Evolutionary conservation across 2,888 invertebrate genomes (phyloP), one percentile per base, ranked within the genome.

Genomic region (Blera fallax): DNA sequence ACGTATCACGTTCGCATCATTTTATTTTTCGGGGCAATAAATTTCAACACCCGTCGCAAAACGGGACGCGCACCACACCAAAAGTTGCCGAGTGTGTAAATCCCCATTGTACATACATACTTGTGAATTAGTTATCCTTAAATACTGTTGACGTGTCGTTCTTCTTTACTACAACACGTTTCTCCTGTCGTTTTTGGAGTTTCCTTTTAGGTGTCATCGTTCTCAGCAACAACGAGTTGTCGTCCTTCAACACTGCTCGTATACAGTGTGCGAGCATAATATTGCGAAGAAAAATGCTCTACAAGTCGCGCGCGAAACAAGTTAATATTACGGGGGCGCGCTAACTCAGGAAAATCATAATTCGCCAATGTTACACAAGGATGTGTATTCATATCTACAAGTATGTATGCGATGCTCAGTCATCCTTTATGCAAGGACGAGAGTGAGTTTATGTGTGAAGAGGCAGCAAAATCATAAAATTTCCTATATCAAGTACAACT

Each of bases 1-100:
- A 65, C 65, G 65, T 65, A 73, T 80, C 79, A 72, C 73, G 79
- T 80, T 65, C 56, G 72, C 56, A 80, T 80, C 56, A 73, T 80
- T 73, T 73, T 80, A 72, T 74, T 80, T 69, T 74, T 62, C 43
- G 74, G 69, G 69, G 74, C 81, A 81, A 81, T 81, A 81, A 81
- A 81, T 81, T 69, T 32, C 8, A 34, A 58, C 74, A 52, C 65
- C 58, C 24, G 45, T 37, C 21, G 16, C 50, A 48, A 24, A 6
- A n/a, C n/a, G n/a, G 0, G 24, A 18, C 43, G 8, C 34, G 14
- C 32, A 8, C 43, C 32, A 7, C 50, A 18, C 16, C 27, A 60
- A 32, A 67, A 67, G 21, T 32, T 32, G 34, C 45, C 60, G 60
- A 50, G 43, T 58, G 54, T 64, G 40, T 52, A 50, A 34, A 48